phyloP scores from a whole-genome alignment of 2,888 invertebrate genomes.

The Helleia helle region DNA sequence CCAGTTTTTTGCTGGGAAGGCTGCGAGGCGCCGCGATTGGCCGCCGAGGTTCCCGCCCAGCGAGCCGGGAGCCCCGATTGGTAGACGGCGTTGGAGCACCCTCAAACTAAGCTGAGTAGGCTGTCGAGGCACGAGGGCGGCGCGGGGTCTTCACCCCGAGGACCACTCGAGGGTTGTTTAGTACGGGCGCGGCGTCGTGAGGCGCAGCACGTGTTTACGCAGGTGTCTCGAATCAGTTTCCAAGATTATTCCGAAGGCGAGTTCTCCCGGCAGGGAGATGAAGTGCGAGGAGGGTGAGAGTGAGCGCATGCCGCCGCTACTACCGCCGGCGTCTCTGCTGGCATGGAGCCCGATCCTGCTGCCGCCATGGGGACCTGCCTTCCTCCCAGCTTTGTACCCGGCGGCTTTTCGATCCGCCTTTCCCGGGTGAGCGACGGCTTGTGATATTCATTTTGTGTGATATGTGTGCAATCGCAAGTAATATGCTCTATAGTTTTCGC shows the following conservation, averaged over 20 bases:
- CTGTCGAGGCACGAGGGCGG: constrained; percentile 70
- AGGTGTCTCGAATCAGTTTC: constrained; percentile 40
- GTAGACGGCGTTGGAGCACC: constrained; percentile 59
- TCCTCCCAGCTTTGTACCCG: constrained; percentile 81
- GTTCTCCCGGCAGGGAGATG: constrained; percentile 70
- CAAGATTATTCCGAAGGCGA: constrained; percentile 69
- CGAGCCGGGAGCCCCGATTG: constrained; percentile 43
- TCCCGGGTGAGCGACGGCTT: constrained; percentile 80
- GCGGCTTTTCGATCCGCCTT: constrained; percentile 81
- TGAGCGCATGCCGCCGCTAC: constrained; percentile 54
- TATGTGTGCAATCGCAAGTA: no score
- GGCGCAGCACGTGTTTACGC: constrained; percentile 65
- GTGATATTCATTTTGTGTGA: constrained; percentile 9
- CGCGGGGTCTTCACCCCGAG: constrained; percentile 72
- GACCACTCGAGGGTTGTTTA: constrained; percentile 73
- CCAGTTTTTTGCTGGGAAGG: constrained; percentile 66
- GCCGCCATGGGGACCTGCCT: constrained; percentile 83
- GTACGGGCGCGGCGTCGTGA: constrained; percentile 63
- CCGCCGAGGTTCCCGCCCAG: constrained; percentile 51
- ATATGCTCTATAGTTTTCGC: no score
- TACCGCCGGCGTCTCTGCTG: constrained; percentile 77
- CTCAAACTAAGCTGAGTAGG: constrained; percentile 67
- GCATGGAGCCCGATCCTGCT: constrained; percentile 84
- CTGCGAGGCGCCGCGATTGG: constrained; percentile 48
- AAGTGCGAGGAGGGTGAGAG: constrained; percentile 65